Evolutionary conservation across 2,888 invertebrate species (phyloP).

Genomic region (Eupeodes luniger): DNA sequence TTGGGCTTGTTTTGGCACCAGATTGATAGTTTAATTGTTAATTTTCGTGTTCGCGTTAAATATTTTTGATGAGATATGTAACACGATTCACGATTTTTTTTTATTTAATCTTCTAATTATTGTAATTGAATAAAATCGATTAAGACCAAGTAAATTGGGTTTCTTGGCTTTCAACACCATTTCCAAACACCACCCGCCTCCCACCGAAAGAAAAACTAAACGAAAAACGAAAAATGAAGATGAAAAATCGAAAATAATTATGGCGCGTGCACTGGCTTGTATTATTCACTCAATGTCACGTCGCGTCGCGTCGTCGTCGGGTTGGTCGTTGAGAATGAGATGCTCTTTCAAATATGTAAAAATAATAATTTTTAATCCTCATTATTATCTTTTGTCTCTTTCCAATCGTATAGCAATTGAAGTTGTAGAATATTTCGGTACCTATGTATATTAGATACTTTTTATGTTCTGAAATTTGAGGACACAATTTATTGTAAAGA

Average conservation of each 20-base stretch:
- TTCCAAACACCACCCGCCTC: too few relatives aligned
- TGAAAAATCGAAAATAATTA: neutral
- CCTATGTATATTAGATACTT: neutral
- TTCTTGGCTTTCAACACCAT: too few relatives aligned
- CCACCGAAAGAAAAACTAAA: too few relatives aligned
- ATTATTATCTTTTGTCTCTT: neutral
- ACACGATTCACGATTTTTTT: neutral
- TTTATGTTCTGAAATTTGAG: slow-evolving; percentile 34
- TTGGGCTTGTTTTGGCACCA: slow-evolving; percentile 55
- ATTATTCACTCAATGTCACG: slow-evolving; percentile 61
- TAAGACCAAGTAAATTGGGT: too few relatives aligned
- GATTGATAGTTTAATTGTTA: slow-evolving; percentile 68
- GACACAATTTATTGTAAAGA: slow-evolving; percentile 67
- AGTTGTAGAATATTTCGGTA: neutral
- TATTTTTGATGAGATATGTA: slow-evolving; percentile 8
- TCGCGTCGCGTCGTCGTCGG: too few relatives aligned
- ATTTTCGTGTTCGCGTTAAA: slow-evolving; percentile 48
- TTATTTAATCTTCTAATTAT: neutral
- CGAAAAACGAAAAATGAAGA: too few relatives aligned
- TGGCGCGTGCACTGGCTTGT: slow-evolving; percentile 35
- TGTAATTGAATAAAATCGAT: too few relatives aligned
- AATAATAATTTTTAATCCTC: neutral
- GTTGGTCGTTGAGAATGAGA: neutral
- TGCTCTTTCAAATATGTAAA: neutral
- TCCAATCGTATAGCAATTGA: slow-evolving; percentile 15